Evolutionary conservation across 1,140 invertebrate species (phyloP), one percentile per base, ranked within the genome.

Genomic region (Cotesia chilonis): DNA sequence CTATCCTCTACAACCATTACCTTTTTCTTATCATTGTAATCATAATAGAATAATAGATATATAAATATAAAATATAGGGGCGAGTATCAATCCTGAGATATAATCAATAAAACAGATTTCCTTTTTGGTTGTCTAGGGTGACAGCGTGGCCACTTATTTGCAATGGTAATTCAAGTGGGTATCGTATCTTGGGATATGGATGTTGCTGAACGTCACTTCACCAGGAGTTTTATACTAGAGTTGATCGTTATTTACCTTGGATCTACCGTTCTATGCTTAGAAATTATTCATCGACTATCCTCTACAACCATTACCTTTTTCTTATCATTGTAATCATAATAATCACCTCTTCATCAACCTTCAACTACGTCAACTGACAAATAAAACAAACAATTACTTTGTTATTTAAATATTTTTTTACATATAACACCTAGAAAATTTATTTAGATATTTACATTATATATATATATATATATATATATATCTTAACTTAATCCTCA

Each of bases 211-310:
- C 84, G 88, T 14, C 88, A 90, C 68, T 82, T n/a, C 88, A 63
- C 92, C 92, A 2, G 93, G 93, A 1, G 92, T 94, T 4, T 94
- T n/a, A 94, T 76, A 90, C 91, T 0, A 87, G 90, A 72, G 89
- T 94, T 0, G 87, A 90, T 4, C 86, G 87, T 36, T 93, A 89
- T 78, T 68, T 88, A 0, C 71, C 84, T 28, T 93, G 91, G 92
- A 89, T 92, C 28, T 88, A 76, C 67, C 74, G 61, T 74, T 78
- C 77, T 20, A 70, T 81, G 54, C 1, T 51, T 35, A 70, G 20
- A 12, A 83, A 79, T 61, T 7, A 35, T 28, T 9, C 20, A 61
- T 36, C 20, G 0, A 12, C 20, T 28, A 36, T 61, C 35, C 2
- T 61, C 7, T 20, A 28, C 6, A 61, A 61, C 3, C 9, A 47